Percentiles rank a stretch among this genome's conserved stretches.
These are phyloP conservation scores for Eupeodes luniger DNA, from an alignment of 2,888 invertebrate species.

Conservation along the genomic window DNA sequence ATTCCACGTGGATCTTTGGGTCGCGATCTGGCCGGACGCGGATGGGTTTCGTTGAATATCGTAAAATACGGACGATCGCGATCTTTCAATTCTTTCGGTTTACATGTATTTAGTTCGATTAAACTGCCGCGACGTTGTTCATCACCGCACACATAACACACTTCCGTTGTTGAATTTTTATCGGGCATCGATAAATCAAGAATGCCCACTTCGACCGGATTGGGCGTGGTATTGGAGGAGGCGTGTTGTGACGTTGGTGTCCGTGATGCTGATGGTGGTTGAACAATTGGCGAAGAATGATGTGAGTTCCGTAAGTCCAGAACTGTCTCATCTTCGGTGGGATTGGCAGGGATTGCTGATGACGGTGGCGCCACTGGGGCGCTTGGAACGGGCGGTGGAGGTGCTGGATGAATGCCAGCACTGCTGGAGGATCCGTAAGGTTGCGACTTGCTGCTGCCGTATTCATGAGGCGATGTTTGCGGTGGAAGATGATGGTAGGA, in stretches of 20 bases:
- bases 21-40: slow-evolving; percentile 92
- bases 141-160: slow-evolving; percentile 95
- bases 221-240: slow-evolving; percentile 79
- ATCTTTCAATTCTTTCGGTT: slow-evolving; percentile 85
- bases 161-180: slow-evolving; percentile 95
- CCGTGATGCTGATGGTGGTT: slow-evolving; percentile 68
- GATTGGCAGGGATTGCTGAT: slow-evolving; percentile 61
- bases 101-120: slow-evolving; percentile 88
- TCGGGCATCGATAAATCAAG: slow-evolving; percentile 96
- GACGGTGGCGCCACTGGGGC: slow-evolving; percentile 51
- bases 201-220: slow-evolving; percentile 91
- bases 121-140: slow-evolving; percentile 93
- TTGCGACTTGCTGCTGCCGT: slow-evolving; percentile 79
- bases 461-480: slow-evolving; percentile 79
- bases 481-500: slow-evolving; percentile 72
- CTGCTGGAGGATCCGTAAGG: slow-evolving; percentile 74
- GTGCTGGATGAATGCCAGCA: slow-evolving; percentile 80
- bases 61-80: slow-evolving; percentile 88
- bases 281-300: slow-evolving; percentile 79
- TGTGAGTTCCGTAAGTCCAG: slow-evolving; percentile 84
- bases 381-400: slow-evolving; percentile 69
- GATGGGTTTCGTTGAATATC: slow-evolving; percentile 90
- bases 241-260: slow-evolving; percentile 71
- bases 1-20: slow-evolving; percentile 93
- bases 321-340: slow-evolving; percentile 78